These are phyloP conservation scores for Liolophura sinensis DNA, from an alignment of 1,140 invertebrate genomes.

Conservation along the genomic window DNA sequence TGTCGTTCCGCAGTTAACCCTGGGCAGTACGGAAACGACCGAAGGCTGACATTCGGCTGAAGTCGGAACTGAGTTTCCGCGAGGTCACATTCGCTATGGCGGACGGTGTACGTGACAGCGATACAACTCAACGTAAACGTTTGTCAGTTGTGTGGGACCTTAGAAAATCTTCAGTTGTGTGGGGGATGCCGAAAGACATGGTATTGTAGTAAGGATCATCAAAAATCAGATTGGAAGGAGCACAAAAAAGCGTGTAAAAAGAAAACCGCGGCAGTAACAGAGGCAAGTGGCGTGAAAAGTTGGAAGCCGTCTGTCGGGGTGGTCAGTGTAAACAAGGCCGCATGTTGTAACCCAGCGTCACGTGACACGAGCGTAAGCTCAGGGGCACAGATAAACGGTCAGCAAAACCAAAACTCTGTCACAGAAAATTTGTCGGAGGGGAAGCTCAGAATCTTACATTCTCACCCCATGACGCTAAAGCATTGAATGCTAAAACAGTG, in stretches of 20 bases:
- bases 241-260: slow-evolving; percentile 65
- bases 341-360: neutral
- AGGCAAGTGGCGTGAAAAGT: neutral
- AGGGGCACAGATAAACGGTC: no score
- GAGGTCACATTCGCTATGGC: slow-evolving; percentile 6
- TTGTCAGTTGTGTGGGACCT: slow-evolving; percentile 65
- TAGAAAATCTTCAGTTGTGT: slow-evolving; percentile 72
- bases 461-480: neutral
- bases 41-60: no score
- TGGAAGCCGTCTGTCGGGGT: neutral
- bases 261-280: slow-evolving; percentile 12
- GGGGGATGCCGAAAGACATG: slow-evolving; percentile 71
- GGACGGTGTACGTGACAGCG: slow-evolving; percentile 37
- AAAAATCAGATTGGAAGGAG: slow-evolving; percentile 74
- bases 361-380: neutral
- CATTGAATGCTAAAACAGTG: neutral
- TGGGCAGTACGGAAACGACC: no score
- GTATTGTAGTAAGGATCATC: slow-evolving; percentile 80
- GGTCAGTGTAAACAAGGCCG: neutral
- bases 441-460: neutral
- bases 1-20: no score
- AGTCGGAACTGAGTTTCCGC: neutral
- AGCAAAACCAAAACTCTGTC: neutral
- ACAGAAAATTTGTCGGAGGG: neutral
- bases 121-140: slow-evolving; percentile 28